Evolutionary conservation across 2,888 invertebrate species (phyloP).

Genomic region (Doris montereyensis): DNA sequence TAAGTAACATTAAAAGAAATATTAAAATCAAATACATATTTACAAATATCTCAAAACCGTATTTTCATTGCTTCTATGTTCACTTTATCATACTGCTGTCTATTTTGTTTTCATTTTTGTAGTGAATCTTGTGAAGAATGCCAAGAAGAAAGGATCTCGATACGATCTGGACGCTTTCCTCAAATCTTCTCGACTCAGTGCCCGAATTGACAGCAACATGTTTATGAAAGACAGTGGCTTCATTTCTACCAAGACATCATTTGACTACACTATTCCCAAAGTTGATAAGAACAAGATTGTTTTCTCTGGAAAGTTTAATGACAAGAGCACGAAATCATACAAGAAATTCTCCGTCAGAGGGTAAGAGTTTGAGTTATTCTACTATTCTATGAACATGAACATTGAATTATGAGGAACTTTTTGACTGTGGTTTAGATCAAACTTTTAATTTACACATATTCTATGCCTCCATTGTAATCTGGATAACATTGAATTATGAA

Average conservation of each 20-base stretch:
- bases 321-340: constrained; percentile 45
- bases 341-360: constrained; percentile 46
- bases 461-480: too few relatives aligned
- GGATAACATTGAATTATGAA: too few relatives aligned
- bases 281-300: constrained; percentile 50
- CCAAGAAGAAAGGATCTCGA: constrained; percentile 21
- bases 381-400: too few relatives aligned
- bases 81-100: too few relatives aligned
- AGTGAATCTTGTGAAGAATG: constrained; percentile 27
- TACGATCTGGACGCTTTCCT: constrained; percentile 33
- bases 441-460: too few relatives aligned
- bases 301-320: constrained; percentile 47
- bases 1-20: too few relatives aligned
- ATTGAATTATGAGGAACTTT: too few relatives aligned
- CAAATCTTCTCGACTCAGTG: constrained; percentile 37
- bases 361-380: too few relatives aligned
- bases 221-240: constrained; percentile 21
- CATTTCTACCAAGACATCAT: constrained; percentile 36
- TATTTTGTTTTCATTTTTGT: neutral
- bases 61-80: neutral
- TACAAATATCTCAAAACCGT: neutral
- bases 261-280: constrained; percentile 52
- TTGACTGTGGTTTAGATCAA: too few relatives aligned
- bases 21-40: too few relatives aligned
- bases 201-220: constrained; percentile 33